These are phyloP conservation scores for Dynastes maya DNA, from an alignment of 2,888 invertebrate genomes.

Conservation along the genomic window DNA sequence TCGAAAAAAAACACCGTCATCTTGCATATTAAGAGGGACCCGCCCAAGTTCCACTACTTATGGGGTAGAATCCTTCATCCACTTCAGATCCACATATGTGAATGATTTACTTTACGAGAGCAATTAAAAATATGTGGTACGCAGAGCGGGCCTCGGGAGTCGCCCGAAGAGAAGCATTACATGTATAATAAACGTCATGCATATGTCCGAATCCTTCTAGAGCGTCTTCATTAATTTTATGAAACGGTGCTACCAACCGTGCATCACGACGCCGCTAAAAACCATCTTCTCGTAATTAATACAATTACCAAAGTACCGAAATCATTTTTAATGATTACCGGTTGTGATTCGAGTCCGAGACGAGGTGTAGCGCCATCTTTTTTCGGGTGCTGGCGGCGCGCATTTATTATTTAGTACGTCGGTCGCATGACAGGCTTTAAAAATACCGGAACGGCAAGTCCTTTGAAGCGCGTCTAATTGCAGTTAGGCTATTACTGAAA, in stretches of 20 bases:
- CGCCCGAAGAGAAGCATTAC: neutral
- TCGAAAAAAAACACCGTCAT: neutral
- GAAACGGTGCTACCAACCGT: neutral
- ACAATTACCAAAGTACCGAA: constrained; percentile 17
- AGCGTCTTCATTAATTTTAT: constrained; percentile 15
- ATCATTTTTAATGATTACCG: constrained; percentile 27
- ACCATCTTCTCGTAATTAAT: constrained; percentile 20
- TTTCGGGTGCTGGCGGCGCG: neutral
- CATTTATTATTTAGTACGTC: constrained; percentile 22
- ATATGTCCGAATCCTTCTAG: neutral
- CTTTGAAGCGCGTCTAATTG: constrained; percentile 39
- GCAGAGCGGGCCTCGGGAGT: neutral
- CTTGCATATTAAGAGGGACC: neutral
- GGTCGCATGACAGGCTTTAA: constrained; percentile 9
- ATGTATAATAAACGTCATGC: constrained; percentile 10
- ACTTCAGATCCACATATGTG: constrained; percentile 20
- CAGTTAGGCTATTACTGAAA: constrained; percentile 23
- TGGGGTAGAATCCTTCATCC: constrained; percentile 2
- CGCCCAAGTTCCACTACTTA: neutral
- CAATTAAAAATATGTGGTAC: constrained; percentile 29
- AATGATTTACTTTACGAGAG: constrained; percentile 44
- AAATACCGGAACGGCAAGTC: constrained; percentile 28
- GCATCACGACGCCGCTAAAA: constrained; percentile 9
- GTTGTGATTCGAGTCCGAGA: neutral
- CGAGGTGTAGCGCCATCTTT: neutral